A percentile compares a stretch with the other conserved stretches of the same genome.
Conservation (phyloP, 2,888 invertebrate genomes). For the Polia nebulosa region DNA sequence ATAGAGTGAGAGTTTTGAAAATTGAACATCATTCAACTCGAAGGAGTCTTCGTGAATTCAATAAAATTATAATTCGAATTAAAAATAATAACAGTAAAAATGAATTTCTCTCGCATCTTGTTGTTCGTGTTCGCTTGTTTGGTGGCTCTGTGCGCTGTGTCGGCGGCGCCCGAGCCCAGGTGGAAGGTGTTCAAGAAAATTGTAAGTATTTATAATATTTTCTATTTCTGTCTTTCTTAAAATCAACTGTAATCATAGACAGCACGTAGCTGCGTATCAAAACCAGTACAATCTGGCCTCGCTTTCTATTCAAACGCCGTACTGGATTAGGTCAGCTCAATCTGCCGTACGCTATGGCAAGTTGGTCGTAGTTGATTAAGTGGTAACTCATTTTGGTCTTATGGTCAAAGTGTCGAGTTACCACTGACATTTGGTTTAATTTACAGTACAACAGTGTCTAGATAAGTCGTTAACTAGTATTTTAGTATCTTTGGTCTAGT, state of each 20-base stretch:
- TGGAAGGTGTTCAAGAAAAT: conserved; percentile 81
- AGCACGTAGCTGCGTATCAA: neutral
- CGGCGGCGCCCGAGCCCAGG: conserved; percentile 75
- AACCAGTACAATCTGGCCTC: neutral
- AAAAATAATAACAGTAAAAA: conserved; percentile 60
- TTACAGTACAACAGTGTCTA: no score
- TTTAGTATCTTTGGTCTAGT: no score
- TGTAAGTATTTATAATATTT: conserved; percentile 77
- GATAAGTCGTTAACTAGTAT: no score
- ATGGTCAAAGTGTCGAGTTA: no score
- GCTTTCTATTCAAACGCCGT: neutral
- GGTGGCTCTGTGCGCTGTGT: conserved; percentile 71
- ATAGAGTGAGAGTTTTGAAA: conserved; percentile 38
- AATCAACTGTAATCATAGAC: neutral
- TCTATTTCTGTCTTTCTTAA: no score
- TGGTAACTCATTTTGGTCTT: no score
- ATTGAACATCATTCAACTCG: conserved; percentile 51
- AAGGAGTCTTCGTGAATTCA: conserved; percentile 25
- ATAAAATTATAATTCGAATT: conserved; percentile 25
- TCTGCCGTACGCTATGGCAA: no score
- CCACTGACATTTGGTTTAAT: no score
- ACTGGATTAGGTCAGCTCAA: neutral
- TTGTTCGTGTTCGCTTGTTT: conserved; percentile 76
- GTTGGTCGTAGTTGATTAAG: no score
- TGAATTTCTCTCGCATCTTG: conserved; percentile 77